A percentile compares a stretch with the other conserved stretches of the same genome.
phyloP scores from a whole-genome alignment of 2,113 vertebrate species.

The Bufo gargarizans region DNA sequence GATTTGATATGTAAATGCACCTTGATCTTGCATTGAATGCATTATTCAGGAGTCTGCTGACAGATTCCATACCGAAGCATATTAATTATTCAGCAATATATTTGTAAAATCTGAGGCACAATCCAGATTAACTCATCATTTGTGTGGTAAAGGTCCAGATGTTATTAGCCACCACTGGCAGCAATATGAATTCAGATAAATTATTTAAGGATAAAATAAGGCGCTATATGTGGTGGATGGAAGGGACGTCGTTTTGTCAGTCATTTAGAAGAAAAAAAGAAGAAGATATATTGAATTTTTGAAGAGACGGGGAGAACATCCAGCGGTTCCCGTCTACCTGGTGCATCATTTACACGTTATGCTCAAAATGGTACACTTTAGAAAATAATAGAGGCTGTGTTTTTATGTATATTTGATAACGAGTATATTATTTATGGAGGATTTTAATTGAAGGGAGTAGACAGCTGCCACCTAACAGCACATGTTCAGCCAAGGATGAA shows the following conservation, averaged over 20 bases:
- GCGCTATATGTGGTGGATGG: background rate
- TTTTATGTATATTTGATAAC: conserved; percentile 8
- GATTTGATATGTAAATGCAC: conserved; percentile 46
- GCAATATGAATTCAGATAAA: background rate
- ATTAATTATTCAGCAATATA: conserved; percentile 47
- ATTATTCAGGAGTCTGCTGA: conserved; percentile 48
- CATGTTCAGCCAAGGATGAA: background rate
- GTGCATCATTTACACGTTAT: background rate
- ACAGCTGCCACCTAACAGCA: background rate
- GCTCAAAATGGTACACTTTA: background rate
- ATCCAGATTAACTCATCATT: conserved; percentile 34
- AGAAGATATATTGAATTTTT: conserved; percentile 21
- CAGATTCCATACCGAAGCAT: conserved; percentile 44
- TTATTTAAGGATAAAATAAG: conserved; percentile 23
- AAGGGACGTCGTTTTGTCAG: background rate
- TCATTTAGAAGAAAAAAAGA: background rate
- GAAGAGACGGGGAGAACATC: background rate
- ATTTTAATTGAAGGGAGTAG: background rate
- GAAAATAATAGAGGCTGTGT: background rate
- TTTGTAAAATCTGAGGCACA: conserved; percentile 46
- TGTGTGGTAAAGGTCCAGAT: conserved; percentile 40
- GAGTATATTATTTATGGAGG: background rate
- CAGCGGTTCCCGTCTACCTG: background rate
- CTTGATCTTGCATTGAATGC: conserved; percentile 32
- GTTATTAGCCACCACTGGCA: conserved; percentile 43